Evolutionary conservation across 2,113 vertebrate genomes (phyloP).

Genomic region (Microtus pennsylvanicus): DNA sequence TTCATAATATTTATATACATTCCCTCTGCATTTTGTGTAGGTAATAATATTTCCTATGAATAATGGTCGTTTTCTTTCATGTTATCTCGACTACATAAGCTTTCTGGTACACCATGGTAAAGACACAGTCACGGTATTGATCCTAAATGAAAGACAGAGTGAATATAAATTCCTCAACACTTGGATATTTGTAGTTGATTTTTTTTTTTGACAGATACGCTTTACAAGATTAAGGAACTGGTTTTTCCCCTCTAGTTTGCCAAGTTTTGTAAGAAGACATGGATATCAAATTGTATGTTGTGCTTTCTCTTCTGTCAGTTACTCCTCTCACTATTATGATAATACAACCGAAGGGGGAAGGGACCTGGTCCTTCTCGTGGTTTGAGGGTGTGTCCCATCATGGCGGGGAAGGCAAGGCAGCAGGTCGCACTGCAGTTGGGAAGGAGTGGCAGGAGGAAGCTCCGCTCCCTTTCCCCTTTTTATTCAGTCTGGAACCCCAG

Average conservation of each 20-base stretch:
- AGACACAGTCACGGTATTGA: not conserved
- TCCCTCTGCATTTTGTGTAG: not conserved
- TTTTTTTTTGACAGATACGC: not conserved
- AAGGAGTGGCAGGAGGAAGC: not conserved
- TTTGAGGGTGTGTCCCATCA: not conserved
- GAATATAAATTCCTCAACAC: not conserved
- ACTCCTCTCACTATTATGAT: not conserved
- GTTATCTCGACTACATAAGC: not conserved
- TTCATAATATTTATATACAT: not conserved
- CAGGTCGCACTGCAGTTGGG: not conserved
- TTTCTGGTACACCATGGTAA: not conserved
- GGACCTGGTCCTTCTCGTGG: not conserved
- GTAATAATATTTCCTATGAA: not conserved
- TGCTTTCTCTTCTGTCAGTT: not conserved
- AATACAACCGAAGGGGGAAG: no score
- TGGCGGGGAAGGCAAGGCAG: no score
- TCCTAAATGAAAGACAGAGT: not conserved
- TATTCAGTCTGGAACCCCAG: not conserved
- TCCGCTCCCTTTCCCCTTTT: not conserved
- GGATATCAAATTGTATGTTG: not conserved
- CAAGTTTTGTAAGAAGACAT: constrained; percentile 18
- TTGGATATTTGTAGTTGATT: not conserved
- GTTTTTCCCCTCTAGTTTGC: not conserved
- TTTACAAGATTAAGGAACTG: not conserved
- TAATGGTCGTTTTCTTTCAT: constrained; percentile 31